Percentiles rank a stretch among this genome's conserved stretches.
Evolutionary conservation across 2,797 vertebrate species (phyloP).

Genomic region (Etheostoma perlongum): DNA sequence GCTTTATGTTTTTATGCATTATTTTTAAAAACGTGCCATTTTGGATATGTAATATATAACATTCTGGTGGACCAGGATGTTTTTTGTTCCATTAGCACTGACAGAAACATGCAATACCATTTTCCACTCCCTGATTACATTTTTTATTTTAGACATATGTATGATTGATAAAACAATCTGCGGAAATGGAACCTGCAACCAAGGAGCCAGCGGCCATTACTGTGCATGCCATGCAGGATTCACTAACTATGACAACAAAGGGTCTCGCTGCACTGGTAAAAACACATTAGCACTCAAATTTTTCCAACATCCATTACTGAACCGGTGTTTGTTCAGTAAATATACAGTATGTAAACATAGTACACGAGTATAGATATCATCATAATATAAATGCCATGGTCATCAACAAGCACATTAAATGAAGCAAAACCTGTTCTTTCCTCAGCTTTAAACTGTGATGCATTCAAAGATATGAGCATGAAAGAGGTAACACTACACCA

Average conservation of each 20-base stretch:
- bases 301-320: not conserved
- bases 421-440: constrained; percentile 28
- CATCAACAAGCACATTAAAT: constrained; percentile 5
- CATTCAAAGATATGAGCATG: constrained; percentile 26
- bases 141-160: constrained; percentile 72
- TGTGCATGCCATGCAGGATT: constrained; percentile 75
- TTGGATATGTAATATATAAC: not conserved
- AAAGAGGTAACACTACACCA: constrained; percentile 53
- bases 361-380: not conserved
- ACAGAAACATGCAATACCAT: constrained; percentile 27
- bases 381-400: not conserved
- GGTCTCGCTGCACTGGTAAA: constrained; percentile 70
- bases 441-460: constrained; percentile 67
- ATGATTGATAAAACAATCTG: constrained; percentile 68
- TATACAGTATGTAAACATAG: constrained; percentile 10
- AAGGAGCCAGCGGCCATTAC: constrained; percentile 37
- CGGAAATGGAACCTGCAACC: constrained; percentile 75
- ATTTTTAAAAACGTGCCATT: constrained; percentile 10
- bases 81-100: constrained; percentile 27
- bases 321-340: not conserved
- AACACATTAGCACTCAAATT: not conserved
- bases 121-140: constrained; percentile 38
- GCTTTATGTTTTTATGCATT: constrained; percentile 10
- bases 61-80: not conserved
- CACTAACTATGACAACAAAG: constrained; percentile 72